phyloP scores from a whole-genome alignment of 2,113 vertebrate genomes.

The Camelus bactrianus region DNA sequence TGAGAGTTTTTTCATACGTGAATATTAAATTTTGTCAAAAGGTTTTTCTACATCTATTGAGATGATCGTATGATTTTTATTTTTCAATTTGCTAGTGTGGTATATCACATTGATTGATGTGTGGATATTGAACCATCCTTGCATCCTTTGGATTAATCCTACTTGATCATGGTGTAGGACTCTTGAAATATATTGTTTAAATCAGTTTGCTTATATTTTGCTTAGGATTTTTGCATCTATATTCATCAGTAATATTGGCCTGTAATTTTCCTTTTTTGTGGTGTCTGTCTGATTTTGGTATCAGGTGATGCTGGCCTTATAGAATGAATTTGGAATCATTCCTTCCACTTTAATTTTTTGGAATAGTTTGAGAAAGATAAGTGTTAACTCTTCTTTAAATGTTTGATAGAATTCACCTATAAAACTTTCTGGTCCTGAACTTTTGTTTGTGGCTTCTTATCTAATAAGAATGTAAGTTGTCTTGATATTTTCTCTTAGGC shows the following conservation, averaged over 20 bases:
- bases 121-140: not conserved
- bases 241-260: not conserved
- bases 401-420: too few species aligned
- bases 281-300: not conserved
- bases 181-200: not conserved
- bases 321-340: too few species aligned
- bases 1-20: not conserved
- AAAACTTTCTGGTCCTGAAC: too few species aligned
- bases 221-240: not conserved
- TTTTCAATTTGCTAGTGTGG: not conserved
- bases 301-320: too few species aligned
- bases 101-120: not conserved
- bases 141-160: not conserved
- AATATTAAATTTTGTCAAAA: not conserved
- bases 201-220: not conserved
- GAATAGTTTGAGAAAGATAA: too few species aligned
- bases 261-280: not conserved
- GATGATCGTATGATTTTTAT: not conserved
- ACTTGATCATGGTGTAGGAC: not conserved
- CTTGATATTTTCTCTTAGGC: not conserved
- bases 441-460: not conserved
- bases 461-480: slow-evolving; percentile 10
- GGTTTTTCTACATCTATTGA: not conserved
- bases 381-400: too few species aligned
- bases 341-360: too few species aligned